Conservation (phyloP, 1,140 invertebrate genomes). For the Archivesica marissinica region DNA sequence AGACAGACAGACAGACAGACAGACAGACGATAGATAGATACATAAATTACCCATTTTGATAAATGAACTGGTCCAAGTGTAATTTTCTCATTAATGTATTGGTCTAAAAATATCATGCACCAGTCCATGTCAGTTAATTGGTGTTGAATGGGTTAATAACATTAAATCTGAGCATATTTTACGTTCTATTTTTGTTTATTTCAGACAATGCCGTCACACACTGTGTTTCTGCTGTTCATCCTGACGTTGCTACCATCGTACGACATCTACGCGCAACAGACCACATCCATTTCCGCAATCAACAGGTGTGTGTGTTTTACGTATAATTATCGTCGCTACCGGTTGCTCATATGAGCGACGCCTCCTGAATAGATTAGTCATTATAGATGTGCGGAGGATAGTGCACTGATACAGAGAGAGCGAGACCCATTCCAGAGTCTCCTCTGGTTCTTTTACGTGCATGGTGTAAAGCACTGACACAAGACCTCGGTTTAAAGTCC, state of each 20-base stretch:
- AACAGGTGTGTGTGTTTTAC: constrained; percentile 18
- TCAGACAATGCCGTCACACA: constrained; percentile 68
- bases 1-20: too few relatives aligned
- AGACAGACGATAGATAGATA: too few relatives aligned
- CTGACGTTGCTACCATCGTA: constrained; percentile 52
- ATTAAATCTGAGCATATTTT: too few relatives aligned
- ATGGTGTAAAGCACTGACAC: not conserved
- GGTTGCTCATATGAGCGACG: too few relatives aligned
- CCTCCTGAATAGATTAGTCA: not conserved
- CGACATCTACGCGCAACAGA: constrained; percentile 53
- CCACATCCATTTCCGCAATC: constrained; percentile 37
- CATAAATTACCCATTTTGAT: too few relatives aligned
- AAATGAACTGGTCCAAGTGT: too few relatives aligned
- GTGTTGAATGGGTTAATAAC: too few relatives aligned
- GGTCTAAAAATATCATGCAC: too few relatives aligned
- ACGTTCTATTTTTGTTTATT: constrained; percentile 44
- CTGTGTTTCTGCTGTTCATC: constrained; percentile 36
- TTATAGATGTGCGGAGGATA: not conserved
- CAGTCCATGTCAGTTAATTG: too few relatives aligned
- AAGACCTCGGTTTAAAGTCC: not conserved
- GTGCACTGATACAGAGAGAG: not conserved
- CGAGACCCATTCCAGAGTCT: not conserved
- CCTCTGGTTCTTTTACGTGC: not conserved
- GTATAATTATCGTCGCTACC: not conserved
- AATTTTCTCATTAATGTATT: too few relatives aligned